A percentile compares a stretch with the other conserved stretches of the same genome.
These are phyloP conservation scores for Achroia grisella DNA, from an alignment of 1,140 invertebrate species.

Conservation along the genomic window DNA sequence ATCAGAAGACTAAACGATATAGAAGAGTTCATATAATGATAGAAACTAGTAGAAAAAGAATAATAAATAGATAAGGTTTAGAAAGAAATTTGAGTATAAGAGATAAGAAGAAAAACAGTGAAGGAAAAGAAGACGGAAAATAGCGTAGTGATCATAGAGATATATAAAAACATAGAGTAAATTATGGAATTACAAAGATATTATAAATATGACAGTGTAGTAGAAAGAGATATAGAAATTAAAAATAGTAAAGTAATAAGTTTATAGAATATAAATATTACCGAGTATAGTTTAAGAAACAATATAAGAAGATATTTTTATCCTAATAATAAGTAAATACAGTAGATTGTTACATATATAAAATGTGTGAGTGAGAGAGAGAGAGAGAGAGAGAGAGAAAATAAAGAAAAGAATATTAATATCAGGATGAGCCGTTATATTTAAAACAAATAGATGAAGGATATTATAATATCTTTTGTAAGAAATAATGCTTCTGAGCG, in stretches of 20 bases:
- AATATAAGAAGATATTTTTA: not conserved
- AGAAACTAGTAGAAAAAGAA: too few species aligned
- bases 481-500: too few species aligned
- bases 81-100: not conserved
- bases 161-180: too few species aligned
- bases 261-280: not conserved
- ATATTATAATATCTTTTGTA: too few species aligned
- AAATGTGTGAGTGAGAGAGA: slow-evolving; percentile 3
- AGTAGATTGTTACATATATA: not conserved
- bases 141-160: too few species aligned
- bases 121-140: slow-evolving; percentile 1
- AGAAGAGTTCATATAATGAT: too few species aligned
- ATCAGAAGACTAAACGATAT: not conserved
- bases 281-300: not conserved
- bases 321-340: not conserved
- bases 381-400: slow-evolving; percentile 1
- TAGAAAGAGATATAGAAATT: too few species aligned
- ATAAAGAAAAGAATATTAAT: too few species aligned
- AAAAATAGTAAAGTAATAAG: not conserved
- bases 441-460: too few species aligned
- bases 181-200: not conserved
- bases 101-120: not conserved
- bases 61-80: not conserved
- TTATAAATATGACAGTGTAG: not conserved
- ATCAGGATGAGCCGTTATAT: too few species aligned